Conservation (phyloP, 1,140 invertebrate species). For the Tyrophagus putrescentiae region DNA sequence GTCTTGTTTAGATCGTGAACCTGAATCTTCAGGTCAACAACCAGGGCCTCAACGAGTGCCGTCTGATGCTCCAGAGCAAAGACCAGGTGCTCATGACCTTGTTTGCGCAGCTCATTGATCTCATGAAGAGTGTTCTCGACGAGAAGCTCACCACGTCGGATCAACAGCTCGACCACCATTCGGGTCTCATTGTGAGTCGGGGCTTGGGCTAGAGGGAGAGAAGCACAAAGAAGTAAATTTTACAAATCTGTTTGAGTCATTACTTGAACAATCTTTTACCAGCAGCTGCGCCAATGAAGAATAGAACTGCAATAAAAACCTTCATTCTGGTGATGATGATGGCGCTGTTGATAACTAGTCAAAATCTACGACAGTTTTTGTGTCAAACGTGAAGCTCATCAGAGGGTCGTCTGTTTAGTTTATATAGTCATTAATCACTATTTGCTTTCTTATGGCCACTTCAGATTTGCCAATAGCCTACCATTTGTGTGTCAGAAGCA, state of each 20-base stretch:
- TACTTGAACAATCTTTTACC: neutral
- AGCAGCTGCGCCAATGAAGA: neutral
- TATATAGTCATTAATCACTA: neutral
- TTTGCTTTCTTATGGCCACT: neutral
- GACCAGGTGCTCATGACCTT: slow-evolving; percentile 10
- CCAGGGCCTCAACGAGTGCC: slow-evolving; percentile 15
- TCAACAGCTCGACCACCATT: no score
- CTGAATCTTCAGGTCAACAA: slow-evolving; percentile 10
- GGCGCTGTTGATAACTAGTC: neutral
- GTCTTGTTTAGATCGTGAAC: slow-evolving; percentile 13
- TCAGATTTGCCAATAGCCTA: neutral
- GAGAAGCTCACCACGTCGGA: no score
- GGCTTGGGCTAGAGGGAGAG: no score
- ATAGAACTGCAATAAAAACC: neutral
- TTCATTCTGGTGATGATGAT: neutral
- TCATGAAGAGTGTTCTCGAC: neutral
- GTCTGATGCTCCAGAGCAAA: slow-evolving; percentile 10
- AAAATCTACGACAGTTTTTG: neutral
- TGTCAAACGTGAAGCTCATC: no score
- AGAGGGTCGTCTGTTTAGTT: neutral
- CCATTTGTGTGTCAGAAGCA: neutral
- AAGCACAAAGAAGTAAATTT: slow-evolving; percentile 6
- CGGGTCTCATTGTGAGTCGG: no score
- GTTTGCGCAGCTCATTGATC: neutral
- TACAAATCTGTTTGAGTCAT: neutral